Base-by-base conservation (phyloP, 2,797 vertebrate genomes). In the Leptoclinus maculatus region DNA sequence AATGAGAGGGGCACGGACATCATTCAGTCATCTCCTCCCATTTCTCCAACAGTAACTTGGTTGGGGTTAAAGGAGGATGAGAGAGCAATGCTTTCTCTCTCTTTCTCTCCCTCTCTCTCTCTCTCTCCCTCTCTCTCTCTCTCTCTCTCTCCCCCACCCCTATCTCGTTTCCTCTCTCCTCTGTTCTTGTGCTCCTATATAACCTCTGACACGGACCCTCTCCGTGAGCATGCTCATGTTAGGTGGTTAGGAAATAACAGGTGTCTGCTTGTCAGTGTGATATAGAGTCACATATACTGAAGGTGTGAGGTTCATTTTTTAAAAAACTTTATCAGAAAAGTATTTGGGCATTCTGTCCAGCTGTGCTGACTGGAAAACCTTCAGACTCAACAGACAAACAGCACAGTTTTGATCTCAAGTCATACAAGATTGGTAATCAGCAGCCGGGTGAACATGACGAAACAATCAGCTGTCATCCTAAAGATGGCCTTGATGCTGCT, bases 101-200 rank as follows among this genome's bases (percentile, higher is more conserved):
- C 47, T 59, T 21, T 36, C 66, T 17, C 27, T 32, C 54, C 19
- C 54, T 19, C 27, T 63, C 47, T 39, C 32, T 51, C 70, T 38
- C 59, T 39, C 23, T 36, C 34, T 76, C 21, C 43, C 47, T 71
- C 38, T 36, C 70, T 74, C 43, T 69, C 25, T 59, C 36, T 64
- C 23, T 38, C 32, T 9, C 25, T 39, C 49, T 14, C 3, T 19
- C 29, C 74, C 67, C 78, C 64, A 17, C 74, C 82, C 78, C 64
- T 64, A 54, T 63, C 74, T 73, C 16, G 16, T 74, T 87, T 89
- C 83, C 82, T 83, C 78, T 80, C 69, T 66, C 68, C 54, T 69
- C 70, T 79, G 54, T 38, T 75, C 38, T 62, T 17, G 38, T 66
- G 69, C 5, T 56, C 38, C 89, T 94, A 94, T 94, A 96, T 92